Evolutionary conservation across 1,140 invertebrate genomes (phyloP).

Genomic region (Drosophila repleta): DNA sequence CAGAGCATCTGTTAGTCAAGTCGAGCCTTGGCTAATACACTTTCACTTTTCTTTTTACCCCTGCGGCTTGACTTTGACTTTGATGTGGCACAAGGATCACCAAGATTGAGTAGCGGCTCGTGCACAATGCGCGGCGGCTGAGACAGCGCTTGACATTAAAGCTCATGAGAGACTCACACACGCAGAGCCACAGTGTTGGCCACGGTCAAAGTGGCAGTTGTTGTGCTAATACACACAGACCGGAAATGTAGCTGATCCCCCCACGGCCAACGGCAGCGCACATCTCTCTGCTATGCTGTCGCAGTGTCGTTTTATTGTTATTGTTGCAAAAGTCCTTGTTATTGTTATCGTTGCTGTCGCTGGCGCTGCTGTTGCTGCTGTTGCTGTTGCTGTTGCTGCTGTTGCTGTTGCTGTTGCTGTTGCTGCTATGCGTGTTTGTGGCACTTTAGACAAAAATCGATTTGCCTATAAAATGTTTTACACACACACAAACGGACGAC

Average conservation of each 20-base stretch:
- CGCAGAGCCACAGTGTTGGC: slow-evolving; percentile 12
- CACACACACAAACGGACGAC: slow-evolving; percentile 51
- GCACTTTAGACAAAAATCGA: slow-evolving; percentile 83
- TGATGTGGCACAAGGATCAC: slow-evolving; percentile 49
- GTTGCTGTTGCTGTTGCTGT: slow-evolving; percentile 44
- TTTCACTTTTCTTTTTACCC: slow-evolving; percentile 3
- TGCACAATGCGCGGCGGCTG: slow-evolving; percentile 12
- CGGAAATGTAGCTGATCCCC: slow-evolving; percentile 25
- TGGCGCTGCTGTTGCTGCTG: slow-evolving; percentile 21
- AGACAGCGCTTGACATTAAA: slow-evolving; percentile 35
- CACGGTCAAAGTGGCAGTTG: slow-evolving; percentile 48
- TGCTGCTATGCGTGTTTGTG: slow-evolving; percentile 69
- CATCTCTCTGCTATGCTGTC: slow-evolving; percentile 10
- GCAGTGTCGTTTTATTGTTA: slow-evolving; percentile 55
- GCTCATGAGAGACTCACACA: slow-evolving; percentile 20
- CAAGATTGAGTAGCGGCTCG: slow-evolving; percentile 18
- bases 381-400: slow-evolving; percentile 30
- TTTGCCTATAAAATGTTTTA: slow-evolving; percentile 83
- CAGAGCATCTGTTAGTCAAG: neutral
- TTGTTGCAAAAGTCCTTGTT: slow-evolving; percentile 58
- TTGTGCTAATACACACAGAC: slow-evolving; percentile 62
- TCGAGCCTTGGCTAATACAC: neutral
- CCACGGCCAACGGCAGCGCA: neutral
- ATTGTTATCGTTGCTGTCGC: slow-evolving; percentile 44
- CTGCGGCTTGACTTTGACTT: slow-evolving; percentile 50